Evolutionary conservation across 2,113 vertebrate genomes (phyloP).

Genomic region (Upupa epops): DNA sequence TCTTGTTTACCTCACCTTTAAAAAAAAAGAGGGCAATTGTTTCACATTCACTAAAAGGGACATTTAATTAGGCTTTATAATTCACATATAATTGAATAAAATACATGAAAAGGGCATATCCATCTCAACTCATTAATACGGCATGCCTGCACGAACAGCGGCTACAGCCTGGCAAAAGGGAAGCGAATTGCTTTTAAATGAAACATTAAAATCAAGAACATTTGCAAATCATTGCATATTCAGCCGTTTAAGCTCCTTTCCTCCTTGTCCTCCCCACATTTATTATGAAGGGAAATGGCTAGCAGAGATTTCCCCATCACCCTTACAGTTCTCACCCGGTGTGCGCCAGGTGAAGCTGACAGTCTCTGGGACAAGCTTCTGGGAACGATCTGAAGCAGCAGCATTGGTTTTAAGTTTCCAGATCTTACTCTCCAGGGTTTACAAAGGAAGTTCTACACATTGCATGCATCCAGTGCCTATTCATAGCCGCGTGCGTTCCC

Average conservation of each 20-base stretch:
- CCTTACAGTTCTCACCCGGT: neutral
- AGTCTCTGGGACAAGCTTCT: neutral
- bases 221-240: neutral
- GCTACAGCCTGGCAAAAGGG: neutral
- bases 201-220: neutral
- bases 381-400: neutral
- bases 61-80: slow-evolving; percentile 6
- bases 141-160: neutral
- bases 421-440: neutral
- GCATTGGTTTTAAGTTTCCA: neutral
- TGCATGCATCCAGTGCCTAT: neutral
- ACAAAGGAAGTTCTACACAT: neutral
- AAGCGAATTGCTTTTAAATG: neutral
- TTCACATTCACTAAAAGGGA: neutral
- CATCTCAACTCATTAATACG: neutral
- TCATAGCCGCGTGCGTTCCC: neutral
- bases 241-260: neutral
- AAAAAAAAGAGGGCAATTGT: neutral
- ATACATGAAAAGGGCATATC: neutral
- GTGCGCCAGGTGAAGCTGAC: neutral
- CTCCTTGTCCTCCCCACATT: neutral
- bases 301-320: neutral
- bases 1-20: neutral
- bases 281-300: neutral
- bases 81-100: neutral